A percentile compares a stretch with the other conserved stretches of the same genome.
Conservation (phyloP, 2,888 invertebrate genomes). For the Melanargia galathea region DNA sequence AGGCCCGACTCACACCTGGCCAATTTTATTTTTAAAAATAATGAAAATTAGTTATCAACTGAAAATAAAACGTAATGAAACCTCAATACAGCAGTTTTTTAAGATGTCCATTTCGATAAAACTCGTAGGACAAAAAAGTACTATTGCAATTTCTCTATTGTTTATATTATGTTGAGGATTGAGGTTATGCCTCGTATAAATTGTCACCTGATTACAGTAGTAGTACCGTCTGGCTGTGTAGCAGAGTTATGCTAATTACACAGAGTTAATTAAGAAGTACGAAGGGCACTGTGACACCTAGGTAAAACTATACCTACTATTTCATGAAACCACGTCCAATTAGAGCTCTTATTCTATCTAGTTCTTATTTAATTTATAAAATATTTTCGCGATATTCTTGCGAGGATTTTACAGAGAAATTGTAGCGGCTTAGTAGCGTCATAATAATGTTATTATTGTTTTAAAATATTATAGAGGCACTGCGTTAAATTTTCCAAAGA, state of each 20-base stretch:
- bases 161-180: neutral
- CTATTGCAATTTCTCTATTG: neutral
- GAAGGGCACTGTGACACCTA: conserved; percentile 16
- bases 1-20: no score
- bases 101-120: no score
- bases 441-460: no score
- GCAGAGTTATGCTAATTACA: conserved; percentile 19
- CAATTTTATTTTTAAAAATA: no score
- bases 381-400: neutral
- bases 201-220: conserved; percentile 10
- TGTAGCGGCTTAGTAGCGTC: neutral
- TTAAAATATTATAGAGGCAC: no score
- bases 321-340: neutral
- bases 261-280: conserved; percentile 12
- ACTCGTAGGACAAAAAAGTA: no score
- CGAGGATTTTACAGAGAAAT: neutral
- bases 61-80: no score
- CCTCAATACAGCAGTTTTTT: no score
- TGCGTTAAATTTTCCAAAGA: no score
- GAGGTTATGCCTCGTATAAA: neutral
- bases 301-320: conserved; percentile 2
- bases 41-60: no score
- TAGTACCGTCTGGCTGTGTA: neutral
- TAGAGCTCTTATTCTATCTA: neutral
- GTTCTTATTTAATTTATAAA: neutral